Evolutionary conservation across 2,797 vertebrate species (phyloP).

Genomic region (Scolopax bukidnonensis): DNA sequence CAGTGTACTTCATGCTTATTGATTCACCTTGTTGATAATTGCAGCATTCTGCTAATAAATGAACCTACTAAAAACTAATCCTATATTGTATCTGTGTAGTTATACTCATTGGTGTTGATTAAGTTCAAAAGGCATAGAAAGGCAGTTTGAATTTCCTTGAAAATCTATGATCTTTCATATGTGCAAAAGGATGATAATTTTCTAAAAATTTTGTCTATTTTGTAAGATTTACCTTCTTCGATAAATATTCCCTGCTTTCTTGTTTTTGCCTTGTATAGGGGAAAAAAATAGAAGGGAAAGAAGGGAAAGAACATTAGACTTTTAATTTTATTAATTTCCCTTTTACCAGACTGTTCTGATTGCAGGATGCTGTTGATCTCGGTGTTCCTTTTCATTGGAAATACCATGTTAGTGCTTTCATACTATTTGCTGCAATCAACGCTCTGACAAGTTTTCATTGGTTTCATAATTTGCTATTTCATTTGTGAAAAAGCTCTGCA

Average conservation of each 20-base stretch:
- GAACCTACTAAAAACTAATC: slow-evolving; percentile 71
- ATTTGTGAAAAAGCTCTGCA: background rate
- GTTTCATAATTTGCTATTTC: background rate
- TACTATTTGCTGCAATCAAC: background rate
- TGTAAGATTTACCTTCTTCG: background rate
- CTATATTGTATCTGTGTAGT: slow-evolving; percentile 56
- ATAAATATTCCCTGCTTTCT: background rate
- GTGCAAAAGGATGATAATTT: slow-evolving; percentile 15
- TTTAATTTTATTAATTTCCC: background rate
- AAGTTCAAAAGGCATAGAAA: slow-evolving; percentile 69
- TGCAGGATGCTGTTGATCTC: background rate
- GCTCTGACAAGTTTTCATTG: background rate
- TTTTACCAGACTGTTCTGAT: background rate
- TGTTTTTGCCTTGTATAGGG: background rate
- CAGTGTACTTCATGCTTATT: slow-evolving; percentile 73
- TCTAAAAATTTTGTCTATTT: background rate
- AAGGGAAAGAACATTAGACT: background rate
- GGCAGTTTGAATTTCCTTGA: slow-evolving; percentile 50
- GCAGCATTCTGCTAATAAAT: slow-evolving; percentile 74
- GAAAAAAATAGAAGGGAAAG: background rate
- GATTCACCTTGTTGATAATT: slow-evolving; percentile 79
- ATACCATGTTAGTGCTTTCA: background rate
- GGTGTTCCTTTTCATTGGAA: background rate
- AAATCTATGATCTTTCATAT: slow-evolving; percentile 28
- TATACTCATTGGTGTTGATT: slow-evolving; percentile 25